phyloP scores from a whole-genome alignment of 2,888 invertebrate species.

The Sisyra nigra region DNA sequence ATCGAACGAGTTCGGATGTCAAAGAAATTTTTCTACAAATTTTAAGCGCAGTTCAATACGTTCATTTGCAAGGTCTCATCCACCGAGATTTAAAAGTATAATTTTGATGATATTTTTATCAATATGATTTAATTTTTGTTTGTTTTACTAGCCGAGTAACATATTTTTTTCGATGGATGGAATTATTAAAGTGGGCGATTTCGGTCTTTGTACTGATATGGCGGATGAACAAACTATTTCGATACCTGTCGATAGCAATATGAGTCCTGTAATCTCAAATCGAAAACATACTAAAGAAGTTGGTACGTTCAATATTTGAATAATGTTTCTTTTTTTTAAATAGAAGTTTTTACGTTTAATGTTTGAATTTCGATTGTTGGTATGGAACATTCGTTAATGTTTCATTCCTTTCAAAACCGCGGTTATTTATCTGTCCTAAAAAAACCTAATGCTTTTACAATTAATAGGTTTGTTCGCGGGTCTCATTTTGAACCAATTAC shows the following conservation, averaged over 20 bases:
- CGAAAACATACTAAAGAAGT: constrained; percentile 43
- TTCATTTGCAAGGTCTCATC: constrained; percentile 82
- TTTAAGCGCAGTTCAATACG: constrained; percentile 87
- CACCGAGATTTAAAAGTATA: constrained; percentile 92
- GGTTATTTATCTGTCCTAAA: too few species aligned
- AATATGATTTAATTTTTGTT: constrained; percentile 2
- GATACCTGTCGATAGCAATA: constrained; percentile 22
- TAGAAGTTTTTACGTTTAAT: too few species aligned
- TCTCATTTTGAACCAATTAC: too few species aligned
- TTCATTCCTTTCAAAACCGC: too few species aligned
- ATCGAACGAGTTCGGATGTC: constrained; percentile 34
- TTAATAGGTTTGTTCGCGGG: too few species aligned
- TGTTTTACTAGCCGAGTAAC: constrained; percentile 52
- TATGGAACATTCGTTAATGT: too few species aligned
- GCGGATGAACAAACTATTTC: constrained; percentile 29
- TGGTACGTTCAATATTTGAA: constrained; percentile 26
- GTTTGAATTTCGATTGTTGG: too few species aligned
- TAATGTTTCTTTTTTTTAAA: background rate
- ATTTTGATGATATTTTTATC: constrained; percentile 14
- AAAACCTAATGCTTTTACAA: too few species aligned
- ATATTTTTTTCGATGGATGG: constrained; percentile 88
- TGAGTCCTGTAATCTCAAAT: constrained; percentile 8
- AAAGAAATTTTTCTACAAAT: constrained; percentile 75
- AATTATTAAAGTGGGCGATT: constrained; percentile 90
- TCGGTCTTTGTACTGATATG: constrained; percentile 91